These are phyloP conservation scores for Ceratina calcarata DNA, from an alignment of 1,140 invertebrate genomes.

Conservation along the genomic window DNA sequence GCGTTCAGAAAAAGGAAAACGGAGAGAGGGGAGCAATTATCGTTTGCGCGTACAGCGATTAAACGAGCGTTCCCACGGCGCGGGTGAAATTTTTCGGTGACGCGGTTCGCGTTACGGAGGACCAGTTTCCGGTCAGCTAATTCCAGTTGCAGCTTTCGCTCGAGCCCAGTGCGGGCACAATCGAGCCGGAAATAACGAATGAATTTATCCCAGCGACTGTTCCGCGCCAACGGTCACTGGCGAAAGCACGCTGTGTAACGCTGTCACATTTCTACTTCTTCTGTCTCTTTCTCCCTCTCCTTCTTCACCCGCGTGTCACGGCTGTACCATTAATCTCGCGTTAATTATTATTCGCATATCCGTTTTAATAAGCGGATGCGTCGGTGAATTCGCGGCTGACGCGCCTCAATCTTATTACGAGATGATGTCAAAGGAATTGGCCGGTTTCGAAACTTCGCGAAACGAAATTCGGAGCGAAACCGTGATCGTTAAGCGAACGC, in stretches of 20 bases:
- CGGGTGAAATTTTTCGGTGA: slow-evolving; percentile 36
- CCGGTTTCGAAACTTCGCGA: not conserved
- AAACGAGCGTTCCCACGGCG: not conserved
- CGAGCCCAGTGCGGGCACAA: not conserved
- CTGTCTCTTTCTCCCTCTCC: not conserved
- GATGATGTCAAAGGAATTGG: not conserved
- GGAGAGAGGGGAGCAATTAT: slow-evolving; percentile 3
- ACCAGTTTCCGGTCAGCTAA: slow-evolving; percentile 63
- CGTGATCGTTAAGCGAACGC: not conserved
- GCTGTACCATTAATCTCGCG: not conserved
- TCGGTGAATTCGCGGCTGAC: not conserved
- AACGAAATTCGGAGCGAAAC: not conserved
- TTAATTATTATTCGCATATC: slow-evolving; percentile 25
- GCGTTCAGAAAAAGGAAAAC: not conserved
- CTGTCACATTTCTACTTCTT: slow-evolving; percentile 1
- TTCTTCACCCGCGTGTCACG: too few relatives aligned
- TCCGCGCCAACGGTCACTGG: slow-evolving; percentile 25
- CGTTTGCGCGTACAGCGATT: not conserved
- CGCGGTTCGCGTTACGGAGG: slow-evolving; percentile 18
- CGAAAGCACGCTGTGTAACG: slow-evolving; percentile 14
- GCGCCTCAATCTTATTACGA: not conserved
- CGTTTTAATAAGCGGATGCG: not conserved
- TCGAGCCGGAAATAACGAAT: slow-evolving; percentile 63
- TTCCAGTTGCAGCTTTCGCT: slow-evolving; percentile 25
- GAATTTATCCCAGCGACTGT: slow-evolving; percentile 55